A percentile compares a stretch with the other conserved stretches of the same genome.
phyloP scores from a whole-genome alignment of 2,888 invertebrate genomes.

The Stramonita haemastoma region DNA sequence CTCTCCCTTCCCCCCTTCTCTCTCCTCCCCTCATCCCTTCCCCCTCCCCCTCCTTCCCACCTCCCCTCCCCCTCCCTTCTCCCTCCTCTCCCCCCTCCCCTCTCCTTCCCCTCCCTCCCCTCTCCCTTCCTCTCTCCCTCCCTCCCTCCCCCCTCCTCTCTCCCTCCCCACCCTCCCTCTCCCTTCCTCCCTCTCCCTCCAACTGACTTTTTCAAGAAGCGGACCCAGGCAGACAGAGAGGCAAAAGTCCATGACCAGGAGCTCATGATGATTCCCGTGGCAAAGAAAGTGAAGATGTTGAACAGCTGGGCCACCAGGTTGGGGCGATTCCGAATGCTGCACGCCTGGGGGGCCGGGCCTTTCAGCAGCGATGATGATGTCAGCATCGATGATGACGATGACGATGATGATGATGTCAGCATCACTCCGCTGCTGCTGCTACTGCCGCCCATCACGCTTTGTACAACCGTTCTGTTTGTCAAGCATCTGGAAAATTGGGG shows the following conservation, averaged over 20 bases:
- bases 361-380: no score
- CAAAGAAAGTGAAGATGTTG: slow-evolving; percentile 89
- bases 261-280: slow-evolving; percentile 91
- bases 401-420: not conserved
- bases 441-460: slow-evolving; percentile 53
- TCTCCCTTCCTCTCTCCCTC: not conserved
- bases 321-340: slow-evolving; percentile 85
- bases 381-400: no score
- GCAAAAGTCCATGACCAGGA: slow-evolving; percentile 96
- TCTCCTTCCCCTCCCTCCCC: not conserved
- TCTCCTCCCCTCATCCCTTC: not conserved
- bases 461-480: slow-evolving; percentile 61
- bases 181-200: not conserved
- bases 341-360: slow-evolving; percentile 71
- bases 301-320: slow-evolving; percentile 89
- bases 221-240: slow-evolving; percentile 90
- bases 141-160: not conserved
- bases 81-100: not conserved
- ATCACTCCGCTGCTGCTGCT: not conserved
- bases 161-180: not conserved
- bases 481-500: slow-evolving; percentile 64
- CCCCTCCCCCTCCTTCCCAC: not conserved
- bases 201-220: slow-evolving; percentile 87
- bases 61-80: not conserved
- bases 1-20: not conserved